These are phyloP conservation scores for Aphrophora alni DNA, from an alignment of 2,888 invertebrate species.

Conservation along the genomic window DNA sequence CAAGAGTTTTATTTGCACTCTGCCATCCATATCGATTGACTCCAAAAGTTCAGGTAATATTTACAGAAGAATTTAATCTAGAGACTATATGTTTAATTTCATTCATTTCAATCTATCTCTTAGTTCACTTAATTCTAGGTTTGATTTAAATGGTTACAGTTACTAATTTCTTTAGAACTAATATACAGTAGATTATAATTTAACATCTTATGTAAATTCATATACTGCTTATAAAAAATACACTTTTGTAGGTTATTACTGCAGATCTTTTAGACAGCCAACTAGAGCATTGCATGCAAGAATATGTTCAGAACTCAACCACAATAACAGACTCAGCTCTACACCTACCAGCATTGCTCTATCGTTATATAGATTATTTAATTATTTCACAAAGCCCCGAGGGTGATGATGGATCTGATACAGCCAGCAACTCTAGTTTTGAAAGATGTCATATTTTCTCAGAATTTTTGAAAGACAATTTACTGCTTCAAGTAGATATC, in stretches of 20 bases:
- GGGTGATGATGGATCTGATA: slow-evolving; percentile 40
- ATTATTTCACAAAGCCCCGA: slow-evolving; percentile 45
- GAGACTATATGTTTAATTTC: background rate
- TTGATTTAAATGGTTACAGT: too few species aligned
- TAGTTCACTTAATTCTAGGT: too few species aligned
- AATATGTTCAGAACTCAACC: slow-evolving; percentile 43
- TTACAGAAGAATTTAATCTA: background rate
- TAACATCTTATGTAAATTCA: slow-evolving; percentile 21
- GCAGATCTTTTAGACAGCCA: slow-evolving; percentile 53
- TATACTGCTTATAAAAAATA: slow-evolving; percentile 2
- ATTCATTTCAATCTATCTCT: too few species aligned
- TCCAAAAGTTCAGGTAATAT: slow-evolving; percentile 37
- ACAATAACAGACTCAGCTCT: slow-evolving; percentile 27
- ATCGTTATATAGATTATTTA: slow-evolving; percentile 51
- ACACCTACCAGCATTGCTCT: slow-evolving; percentile 51
- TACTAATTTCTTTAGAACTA: too few species aligned
- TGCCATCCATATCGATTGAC: slow-evolving; percentile 48
- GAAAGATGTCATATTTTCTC: slow-evolving; percentile 38
- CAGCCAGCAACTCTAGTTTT: slow-evolving; percentile 32
- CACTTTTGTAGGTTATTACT: slow-evolving; percentile 51
- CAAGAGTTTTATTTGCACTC: slow-evolving; percentile 55
- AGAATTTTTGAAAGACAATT: slow-evolving; percentile 44
- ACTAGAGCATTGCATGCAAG: slow-evolving; percentile 42
- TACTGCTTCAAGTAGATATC: slow-evolving; percentile 19
- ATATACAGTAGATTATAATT: background rate